Conservation (phyloP, 2,888 invertebrate genomes). For the Cybosia mesomella region DNA sequence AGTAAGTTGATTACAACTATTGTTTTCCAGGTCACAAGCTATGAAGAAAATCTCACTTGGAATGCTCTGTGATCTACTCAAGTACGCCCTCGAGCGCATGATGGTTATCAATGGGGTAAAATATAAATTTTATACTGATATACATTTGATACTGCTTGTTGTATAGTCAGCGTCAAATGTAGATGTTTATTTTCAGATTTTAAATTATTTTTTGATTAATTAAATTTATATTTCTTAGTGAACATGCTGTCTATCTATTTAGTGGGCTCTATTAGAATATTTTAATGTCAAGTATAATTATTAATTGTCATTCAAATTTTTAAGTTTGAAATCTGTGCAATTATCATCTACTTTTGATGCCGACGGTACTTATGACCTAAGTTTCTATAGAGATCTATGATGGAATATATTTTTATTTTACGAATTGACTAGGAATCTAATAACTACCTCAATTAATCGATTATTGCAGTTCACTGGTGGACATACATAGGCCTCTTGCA, state of each 20-base stretch:
- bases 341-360: too few relatives aligned
- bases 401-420: neutral
- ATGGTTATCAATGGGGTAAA: slow-evolving; percentile 92
- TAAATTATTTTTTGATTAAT: too few relatives aligned
- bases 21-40: slow-evolving; percentile 86
- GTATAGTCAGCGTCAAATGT: too few relatives aligned
- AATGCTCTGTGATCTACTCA: slow-evolving; percentile 92
- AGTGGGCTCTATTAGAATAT: too few relatives aligned
- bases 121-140: slow-evolving; percentile 48
- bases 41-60: slow-evolving; percentile 91
- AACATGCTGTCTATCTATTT: too few relatives aligned
- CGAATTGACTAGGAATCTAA: neutral
- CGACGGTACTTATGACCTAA: neutral
- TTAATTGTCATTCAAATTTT: too few relatives aligned
- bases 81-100: slow-evolving; percentile 93
- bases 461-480: too few relatives aligned
- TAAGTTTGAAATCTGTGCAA: too few relatives aligned
- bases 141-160: neutral
- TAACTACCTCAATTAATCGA: neutral
- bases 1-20: slow-evolving; percentile 4
- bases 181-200: too few relatives aligned
- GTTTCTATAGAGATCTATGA: neutral
- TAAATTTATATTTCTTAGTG: too few relatives aligned
- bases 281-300: too few relatives aligned
- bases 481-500: too few relatives aligned